phyloP scores from a whole-genome alignment of 2,888 invertebrate genomes.

The Agriopis marginaria region DNA sequence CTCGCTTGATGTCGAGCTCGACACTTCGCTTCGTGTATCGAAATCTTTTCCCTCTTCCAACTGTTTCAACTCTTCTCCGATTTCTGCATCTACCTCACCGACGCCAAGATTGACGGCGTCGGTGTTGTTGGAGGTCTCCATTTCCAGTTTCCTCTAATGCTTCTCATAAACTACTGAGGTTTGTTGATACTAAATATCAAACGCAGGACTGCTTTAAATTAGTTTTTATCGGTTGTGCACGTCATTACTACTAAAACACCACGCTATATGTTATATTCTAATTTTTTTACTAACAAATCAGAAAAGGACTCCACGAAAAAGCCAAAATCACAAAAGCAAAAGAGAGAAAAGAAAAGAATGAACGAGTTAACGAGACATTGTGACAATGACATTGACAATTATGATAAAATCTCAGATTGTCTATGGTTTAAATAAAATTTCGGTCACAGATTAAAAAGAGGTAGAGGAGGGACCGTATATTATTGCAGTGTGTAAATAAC shows the following conservation, averaged over 20 bases:
- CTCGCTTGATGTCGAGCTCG: slow-evolving; percentile 91
- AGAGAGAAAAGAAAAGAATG: background rate
- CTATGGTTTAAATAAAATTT: background rate
- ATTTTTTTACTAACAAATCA: background rate
- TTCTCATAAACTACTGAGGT: slow-evolving; percentile 36
- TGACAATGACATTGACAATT: background rate
- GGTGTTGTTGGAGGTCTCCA: slow-evolving; percentile 83
- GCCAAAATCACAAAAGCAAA: background rate
- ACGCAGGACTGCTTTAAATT: background rate
- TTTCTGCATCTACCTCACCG: slow-evolving; percentile 90
- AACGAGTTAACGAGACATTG: background rate
- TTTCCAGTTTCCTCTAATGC: slow-evolving; percentile 54
- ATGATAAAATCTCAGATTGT: background rate
- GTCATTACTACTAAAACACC: background rate
- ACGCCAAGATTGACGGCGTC: slow-evolving; percentile 89
- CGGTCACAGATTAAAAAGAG: background rate
- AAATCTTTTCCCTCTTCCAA: slow-evolving; percentile 91
- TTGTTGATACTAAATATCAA: slow-evolving; percentile 1
- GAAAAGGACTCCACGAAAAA: background rate
- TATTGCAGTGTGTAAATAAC: too few species aligned
- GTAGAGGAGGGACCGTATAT: background rate
- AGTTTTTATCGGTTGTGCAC: too few species aligned
- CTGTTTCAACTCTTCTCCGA: slow-evolving; percentile 93
- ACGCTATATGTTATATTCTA: background rate
- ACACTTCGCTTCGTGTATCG: slow-evolving; percentile 95